phyloP scores from a whole-genome alignment of 2,888 invertebrate species.

The Euplexia lucipara region DNA sequence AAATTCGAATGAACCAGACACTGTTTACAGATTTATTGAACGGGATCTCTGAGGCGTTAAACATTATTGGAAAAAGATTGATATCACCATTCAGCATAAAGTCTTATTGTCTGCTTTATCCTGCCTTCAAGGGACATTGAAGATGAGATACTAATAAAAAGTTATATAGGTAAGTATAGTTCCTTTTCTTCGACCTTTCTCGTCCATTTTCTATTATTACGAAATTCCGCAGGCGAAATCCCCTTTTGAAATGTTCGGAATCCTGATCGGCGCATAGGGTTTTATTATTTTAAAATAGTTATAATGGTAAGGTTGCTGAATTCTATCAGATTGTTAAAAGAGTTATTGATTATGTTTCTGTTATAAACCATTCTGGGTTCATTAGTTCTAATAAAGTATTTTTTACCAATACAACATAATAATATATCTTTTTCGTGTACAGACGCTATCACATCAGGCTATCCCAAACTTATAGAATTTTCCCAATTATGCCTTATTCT shows the following conservation, averaged over 20 bases:
- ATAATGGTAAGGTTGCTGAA: background rate
- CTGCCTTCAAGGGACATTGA: constrained; percentile 20
- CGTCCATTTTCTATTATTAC: constrained; percentile 42
- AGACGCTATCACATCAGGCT: too few relatives aligned
- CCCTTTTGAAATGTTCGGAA: constrained; percentile 43
- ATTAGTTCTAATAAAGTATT: too few relatives aligned
- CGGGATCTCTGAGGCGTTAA: constrained; percentile 25
- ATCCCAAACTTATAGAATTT: too few relatives aligned
- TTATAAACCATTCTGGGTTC: background rate
- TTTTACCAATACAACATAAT: too few relatives aligned
- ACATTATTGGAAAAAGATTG: constrained; percentile 27
- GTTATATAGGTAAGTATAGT: constrained; percentile 29
- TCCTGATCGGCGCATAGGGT: constrained; percentile 12
- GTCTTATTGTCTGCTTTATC: constrained; percentile 24
- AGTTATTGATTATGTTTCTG: background rate
- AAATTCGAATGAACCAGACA: constrained; percentile 1
- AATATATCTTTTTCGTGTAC: too few relatives aligned
- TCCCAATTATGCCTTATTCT: too few relatives aligned
- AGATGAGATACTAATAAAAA: constrained; percentile 29
- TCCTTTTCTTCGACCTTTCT: constrained; percentile 33
- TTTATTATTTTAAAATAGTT: constrained; percentile 35
- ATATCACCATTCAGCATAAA: constrained; percentile 25
- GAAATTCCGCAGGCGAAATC: constrained; percentile 34
- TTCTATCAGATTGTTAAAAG: background rate
- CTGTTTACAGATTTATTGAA: constrained; percentile 33